Evolutionary conservation across 2,113 vertebrate genomes (phyloP).

Genomic region (Pao palembangensis): DNA sequence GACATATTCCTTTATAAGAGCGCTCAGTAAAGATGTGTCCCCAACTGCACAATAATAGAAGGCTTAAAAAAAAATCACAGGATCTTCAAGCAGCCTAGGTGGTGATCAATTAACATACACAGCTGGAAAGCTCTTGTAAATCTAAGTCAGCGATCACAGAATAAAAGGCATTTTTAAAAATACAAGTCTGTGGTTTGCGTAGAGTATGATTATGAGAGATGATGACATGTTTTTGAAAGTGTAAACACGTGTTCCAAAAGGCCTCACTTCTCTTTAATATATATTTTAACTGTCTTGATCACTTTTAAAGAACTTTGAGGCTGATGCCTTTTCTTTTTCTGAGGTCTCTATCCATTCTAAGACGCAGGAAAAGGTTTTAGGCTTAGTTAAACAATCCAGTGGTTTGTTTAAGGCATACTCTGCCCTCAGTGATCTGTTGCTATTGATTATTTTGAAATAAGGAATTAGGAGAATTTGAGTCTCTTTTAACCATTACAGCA

Average conservation of each 20-base stretch:
- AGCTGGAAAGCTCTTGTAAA: too few species aligned
- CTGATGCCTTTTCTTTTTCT: too few species aligned
- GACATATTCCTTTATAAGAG: constrained; percentile 27
- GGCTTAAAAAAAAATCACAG: too few species aligned
- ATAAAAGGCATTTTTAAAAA: constrained; percentile 4
- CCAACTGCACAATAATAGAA: not conserved
- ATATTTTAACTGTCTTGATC: constrained; percentile 1
- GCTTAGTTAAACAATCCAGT: not conserved
- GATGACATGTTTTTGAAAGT: not conserved
- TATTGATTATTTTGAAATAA: not conserved
- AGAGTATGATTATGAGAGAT: too few species aligned
- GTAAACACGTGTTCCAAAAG: not conserved
- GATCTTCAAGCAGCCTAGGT: too few species aligned
- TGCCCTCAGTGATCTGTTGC: not conserved
- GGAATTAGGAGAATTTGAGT: not conserved
- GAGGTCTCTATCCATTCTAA: too few species aligned
- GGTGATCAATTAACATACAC: too few species aligned
- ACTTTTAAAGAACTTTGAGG: not conserved
- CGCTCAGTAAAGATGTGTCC: constrained; percentile 16
- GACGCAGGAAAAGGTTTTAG: not conserved
- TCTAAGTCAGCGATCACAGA: not conserved
- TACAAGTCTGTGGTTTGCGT: too few species aligned
- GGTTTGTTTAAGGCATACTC: not conserved
- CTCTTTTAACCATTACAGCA: not conserved
- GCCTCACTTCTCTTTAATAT: not conserved